A percentile compares a stretch with the other conserved stretches of the same genome.
Evolutionary conservation across 2,797 vertebrate genomes (phyloP).

Genomic region (Alexandromys oeconomus): DNA sequence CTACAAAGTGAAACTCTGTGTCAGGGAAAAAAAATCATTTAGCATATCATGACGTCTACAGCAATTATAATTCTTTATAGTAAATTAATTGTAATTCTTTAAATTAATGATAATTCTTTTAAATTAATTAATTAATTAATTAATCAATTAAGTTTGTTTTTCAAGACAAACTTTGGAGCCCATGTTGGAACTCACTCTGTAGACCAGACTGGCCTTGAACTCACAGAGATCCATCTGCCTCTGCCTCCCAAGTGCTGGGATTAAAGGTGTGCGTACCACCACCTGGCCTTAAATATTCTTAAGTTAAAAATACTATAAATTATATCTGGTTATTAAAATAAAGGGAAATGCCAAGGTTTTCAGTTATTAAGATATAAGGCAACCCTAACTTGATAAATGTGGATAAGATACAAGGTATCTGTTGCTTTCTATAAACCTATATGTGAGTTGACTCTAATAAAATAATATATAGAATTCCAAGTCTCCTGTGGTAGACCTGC

Average conservation of each 20-base stretch:
- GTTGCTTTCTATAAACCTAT: neutral
- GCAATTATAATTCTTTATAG: neutral
- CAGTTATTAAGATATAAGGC: neutral
- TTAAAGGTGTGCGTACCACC: too few relatives aligned
- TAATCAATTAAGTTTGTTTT: too few relatives aligned
- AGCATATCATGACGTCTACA: neutral
- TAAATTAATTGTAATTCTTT: constrained; percentile 22
- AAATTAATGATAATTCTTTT: constrained; percentile 1
- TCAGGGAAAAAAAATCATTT: constrained; percentile 15
- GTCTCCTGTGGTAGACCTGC: neutral
- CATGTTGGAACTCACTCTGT: too few relatives aligned
- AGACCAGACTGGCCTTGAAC: too few relatives aligned
- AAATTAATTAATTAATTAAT: neutral
- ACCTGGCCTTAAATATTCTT: neutral
- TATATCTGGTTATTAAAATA: neutral
- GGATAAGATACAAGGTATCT: neutral
- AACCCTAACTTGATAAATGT: neutral
- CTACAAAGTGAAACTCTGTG: constrained; percentile 1
- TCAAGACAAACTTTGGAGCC: too few relatives aligned
- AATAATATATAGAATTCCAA: neutral
- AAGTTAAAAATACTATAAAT: neutral
- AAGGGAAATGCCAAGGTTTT: neutral
- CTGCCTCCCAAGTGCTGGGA: too few relatives aligned
- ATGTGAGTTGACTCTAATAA: neutral
- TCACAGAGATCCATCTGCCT: too few relatives aligned